Conservation (phyloP, 1,140 invertebrate species). For the Formica selysi region DNA sequence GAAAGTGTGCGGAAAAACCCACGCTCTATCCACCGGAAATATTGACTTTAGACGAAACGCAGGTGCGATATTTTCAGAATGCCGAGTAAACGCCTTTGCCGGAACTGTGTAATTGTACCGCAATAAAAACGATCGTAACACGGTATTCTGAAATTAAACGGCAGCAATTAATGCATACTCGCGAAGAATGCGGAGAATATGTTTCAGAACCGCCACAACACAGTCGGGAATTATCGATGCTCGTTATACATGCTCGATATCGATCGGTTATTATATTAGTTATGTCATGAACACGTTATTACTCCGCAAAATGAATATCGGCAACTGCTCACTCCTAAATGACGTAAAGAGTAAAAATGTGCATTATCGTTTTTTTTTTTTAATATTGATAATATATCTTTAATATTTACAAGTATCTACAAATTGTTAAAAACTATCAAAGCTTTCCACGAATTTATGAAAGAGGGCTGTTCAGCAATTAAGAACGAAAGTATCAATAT, state of each 20-base stretch:
- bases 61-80: slow-evolving; percentile 44
- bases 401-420: background rate
- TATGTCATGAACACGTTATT: background rate
- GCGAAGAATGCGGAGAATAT: slow-evolving; percentile 37
- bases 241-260: slow-evolving; percentile 38
- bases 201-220: slow-evolving; percentile 33
- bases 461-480: background rate
- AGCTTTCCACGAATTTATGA: background rate
- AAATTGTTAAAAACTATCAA: background rate
- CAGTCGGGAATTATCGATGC: background rate
- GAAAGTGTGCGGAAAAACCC: slow-evolving; percentile 1
- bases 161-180: slow-evolving; percentile 37
- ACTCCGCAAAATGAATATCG: background rate
- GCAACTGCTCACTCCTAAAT: background rate
- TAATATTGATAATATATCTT: background rate
- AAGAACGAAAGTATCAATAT: slow-evolving; percentile 8
- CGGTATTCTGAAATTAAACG: slow-evolving; percentile 68
- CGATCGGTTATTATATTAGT: slow-evolving; percentile 36
- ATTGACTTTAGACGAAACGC: slow-evolving; percentile 60
- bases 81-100: slow-evolving; percentile 17
- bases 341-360: background rate
- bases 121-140: slow-evolving; percentile 72
- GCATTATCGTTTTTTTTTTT: background rate
- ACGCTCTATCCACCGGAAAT: slow-evolving; percentile 56
- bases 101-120: slow-evolving; percentile 65